A percentile compares a stretch with the other conserved stretches of the same genome.
Conservation (phyloP, 2,797 vertebrate species). For the Hirundo rustica region DNA sequence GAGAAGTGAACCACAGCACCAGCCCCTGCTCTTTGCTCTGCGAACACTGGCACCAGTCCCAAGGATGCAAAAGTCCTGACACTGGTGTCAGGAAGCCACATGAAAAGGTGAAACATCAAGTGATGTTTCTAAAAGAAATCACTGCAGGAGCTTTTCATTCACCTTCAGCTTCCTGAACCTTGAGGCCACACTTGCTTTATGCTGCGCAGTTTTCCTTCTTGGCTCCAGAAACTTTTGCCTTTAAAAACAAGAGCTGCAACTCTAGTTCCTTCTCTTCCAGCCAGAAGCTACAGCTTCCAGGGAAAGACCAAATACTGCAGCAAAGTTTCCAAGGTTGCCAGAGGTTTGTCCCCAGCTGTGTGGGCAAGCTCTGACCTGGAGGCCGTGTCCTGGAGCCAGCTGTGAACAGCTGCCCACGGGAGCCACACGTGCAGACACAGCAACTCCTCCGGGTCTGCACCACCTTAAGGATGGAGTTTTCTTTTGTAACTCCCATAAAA, state of each 20-base stretch:
- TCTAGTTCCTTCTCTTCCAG: neutral
- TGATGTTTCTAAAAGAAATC: slow-evolving; percentile 29
- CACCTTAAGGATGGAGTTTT: neutral
- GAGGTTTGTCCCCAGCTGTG: neutral
- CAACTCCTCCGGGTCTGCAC: neutral
- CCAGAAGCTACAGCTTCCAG: neutral
- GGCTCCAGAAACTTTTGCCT: neutral
- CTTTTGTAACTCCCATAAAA: neutral
- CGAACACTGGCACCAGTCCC: neutral
- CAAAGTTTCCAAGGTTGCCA: neutral
- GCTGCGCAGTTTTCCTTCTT: neutral
- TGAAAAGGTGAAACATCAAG: slow-evolving; percentile 19
- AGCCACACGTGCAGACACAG: accelerated
- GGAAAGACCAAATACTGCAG: neutral
- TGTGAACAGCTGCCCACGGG: neutral
- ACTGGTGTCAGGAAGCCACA: neutral
- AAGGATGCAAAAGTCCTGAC: neutral
- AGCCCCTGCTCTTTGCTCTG: slow-evolving; percentile 12
- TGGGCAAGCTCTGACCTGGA: neutral
- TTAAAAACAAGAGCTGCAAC: neutral
- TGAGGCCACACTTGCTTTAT: slow-evolving; percentile 32
- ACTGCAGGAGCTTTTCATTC: slow-evolving; percentile 26
- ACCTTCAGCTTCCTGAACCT: slow-evolving; percentile 41
- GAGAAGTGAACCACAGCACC: neutral
- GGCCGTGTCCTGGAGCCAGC: neutral